Percentiles rank a stretch among this genome's conserved stretches.
Evolutionary conservation across 2,888 invertebrate species (phyloP).

Genomic region (Drosophila helvetica): DNA sequence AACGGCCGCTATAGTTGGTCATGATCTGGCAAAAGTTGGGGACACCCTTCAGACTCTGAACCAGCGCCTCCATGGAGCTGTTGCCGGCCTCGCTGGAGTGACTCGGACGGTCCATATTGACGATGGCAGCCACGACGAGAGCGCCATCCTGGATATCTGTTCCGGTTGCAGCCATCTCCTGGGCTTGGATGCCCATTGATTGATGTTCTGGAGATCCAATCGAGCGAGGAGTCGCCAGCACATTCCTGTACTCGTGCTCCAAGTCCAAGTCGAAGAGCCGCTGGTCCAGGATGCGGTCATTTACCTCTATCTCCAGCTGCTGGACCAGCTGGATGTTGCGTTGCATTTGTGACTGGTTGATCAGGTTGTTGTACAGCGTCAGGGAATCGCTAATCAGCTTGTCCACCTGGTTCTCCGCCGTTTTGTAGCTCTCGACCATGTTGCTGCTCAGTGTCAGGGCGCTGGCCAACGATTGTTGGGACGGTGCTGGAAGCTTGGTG

Average conservation of each 20-base stretch:
- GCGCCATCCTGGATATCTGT: neutral
- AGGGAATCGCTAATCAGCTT: neutral
- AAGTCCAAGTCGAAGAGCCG: neutral
- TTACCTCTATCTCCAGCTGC: neutral
- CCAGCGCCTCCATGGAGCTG: neutral
- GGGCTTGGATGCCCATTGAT: no score
- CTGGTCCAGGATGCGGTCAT: neutral
- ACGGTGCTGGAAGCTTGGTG: neutral
- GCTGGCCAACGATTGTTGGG: neutral
- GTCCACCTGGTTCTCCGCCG: neutral
- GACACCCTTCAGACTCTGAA: neutral
- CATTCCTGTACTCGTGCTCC: neutral
- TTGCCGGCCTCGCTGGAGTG: neutral
- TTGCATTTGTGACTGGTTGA: neutral
- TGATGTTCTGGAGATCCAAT: no score
- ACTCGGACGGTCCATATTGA: neutral
- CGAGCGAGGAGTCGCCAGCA: no score
- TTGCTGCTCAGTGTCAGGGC: neutral
- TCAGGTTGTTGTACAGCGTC: neutral
- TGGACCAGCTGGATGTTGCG: neutral
- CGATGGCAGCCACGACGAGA: neutral
- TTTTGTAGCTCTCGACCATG: neutral
- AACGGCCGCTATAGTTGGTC: neutral
- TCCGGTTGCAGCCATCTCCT: no score
- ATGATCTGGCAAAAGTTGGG: neutral